Base-by-base conservation (phyloP, 1,140 invertebrate genomes). In the Drosophila lini region DNA sequence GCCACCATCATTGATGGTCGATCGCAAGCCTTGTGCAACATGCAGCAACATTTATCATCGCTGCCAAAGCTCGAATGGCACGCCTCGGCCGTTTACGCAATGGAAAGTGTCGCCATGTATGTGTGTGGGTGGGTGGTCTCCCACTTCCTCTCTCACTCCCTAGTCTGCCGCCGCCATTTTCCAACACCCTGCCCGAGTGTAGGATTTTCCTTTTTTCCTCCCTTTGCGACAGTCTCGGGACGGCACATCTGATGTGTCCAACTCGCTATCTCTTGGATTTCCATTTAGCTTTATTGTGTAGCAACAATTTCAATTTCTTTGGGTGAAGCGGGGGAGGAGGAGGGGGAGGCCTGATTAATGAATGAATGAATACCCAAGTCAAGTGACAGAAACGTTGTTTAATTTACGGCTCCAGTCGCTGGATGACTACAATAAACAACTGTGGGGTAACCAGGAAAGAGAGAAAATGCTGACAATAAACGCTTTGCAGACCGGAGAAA, bases 41-140 rank as follows among this genome's bases (percentile, higher is more conserved):
- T 69, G 58, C 52, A 60, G 41, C 56, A 68, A 70, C 84, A 89
- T 86, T 86, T 83, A 89, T 86, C 84, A 86, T 89, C 73, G 80
- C 64, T 68, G 61, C 31, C 65, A 70, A n/a, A 53, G 64, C 63
- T 40, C 50, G 28, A 78, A 67, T 61, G 56, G 52, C 53, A 61
- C 63, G 40, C 56, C 63, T 56, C 34, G 42, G 52, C 59, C 50
- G 74, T 73, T 85, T 86, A 86, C 70, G 82, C 82, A 85, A 82
- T 82, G 68, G 57, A 80, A 83, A 88, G 80, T 80, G 58, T 76
- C 59, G 32, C 42, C 74, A 63, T 82, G 16, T 28, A n/a, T 28
- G 25, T n/a, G 44, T 28, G 22, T 64, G 78, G 28, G 75, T 82
- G 82, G 81, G 74, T 78, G 81, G 78, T 52, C 52, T 44, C 25